phyloP scores from a whole-genome alignment of 2,797 vertebrate genomes.

The Paratrypauchen microcephalus region DNA sequence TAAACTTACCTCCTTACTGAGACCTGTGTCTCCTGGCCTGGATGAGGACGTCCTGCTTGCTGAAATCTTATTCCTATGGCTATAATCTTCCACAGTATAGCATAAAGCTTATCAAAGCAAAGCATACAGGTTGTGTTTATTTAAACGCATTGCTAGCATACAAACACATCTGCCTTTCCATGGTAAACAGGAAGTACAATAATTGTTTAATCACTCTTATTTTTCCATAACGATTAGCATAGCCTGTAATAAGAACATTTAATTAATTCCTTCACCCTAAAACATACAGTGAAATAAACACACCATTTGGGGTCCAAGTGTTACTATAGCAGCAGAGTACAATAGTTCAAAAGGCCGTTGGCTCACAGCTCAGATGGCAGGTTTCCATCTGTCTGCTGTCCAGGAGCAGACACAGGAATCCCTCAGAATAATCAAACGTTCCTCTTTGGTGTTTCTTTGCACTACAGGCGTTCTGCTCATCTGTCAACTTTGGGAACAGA shows the following conservation, averaged over 20 bases:
- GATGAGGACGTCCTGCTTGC: too few species aligned
- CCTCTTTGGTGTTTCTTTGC: slow-evolving; percentile 26
- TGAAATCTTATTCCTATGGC: too few species aligned
- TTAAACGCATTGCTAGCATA: not conserved
- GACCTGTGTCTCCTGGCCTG: too few species aligned
- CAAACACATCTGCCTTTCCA: not conserved
- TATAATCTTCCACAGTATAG: too few species aligned
- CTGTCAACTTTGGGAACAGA: slow-evolving; percentile 30
- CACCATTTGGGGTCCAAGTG: not conserved
- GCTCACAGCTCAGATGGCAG: slow-evolving; percentile 22
- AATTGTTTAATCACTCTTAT: not conserved
- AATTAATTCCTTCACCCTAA: not conserved
- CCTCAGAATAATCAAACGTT: slow-evolving; percentile 38
- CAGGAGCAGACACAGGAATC: slow-evolving; percentile 29
- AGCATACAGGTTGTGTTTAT: too few species aligned
- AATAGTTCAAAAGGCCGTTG: slow-evolving; percentile 23
- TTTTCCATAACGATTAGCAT: not conserved
- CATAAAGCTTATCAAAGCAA: not conserved
- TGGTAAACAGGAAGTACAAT: not conserved
- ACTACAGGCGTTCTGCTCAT: slow-evolving; percentile 29
- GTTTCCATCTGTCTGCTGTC: slow-evolving; percentile 29
- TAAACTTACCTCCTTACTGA: too few species aligned
- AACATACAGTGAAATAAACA: not conserved
- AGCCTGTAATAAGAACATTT: not conserved
- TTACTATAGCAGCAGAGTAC: slow-evolving; percentile 5